Percentiles rank a stretch among this genome's conserved stretches.
Evolutionary conservation across 2,113 vertebrate species (phyloP).

Genomic region (Raja brachyura): DNA sequence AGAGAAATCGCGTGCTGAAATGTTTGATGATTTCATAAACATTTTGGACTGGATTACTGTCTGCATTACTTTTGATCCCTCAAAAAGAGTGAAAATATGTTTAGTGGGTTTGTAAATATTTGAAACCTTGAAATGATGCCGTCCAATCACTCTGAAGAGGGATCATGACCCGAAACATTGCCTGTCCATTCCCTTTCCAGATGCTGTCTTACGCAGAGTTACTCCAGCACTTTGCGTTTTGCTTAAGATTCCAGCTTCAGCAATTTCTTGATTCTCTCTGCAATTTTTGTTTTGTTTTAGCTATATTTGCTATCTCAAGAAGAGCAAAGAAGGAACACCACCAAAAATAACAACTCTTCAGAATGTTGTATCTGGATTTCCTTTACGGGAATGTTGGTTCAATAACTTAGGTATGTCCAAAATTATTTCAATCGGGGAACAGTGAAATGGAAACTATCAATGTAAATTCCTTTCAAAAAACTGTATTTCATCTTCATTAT

Average conservation of each 20-base stretch:
- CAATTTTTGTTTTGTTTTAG: constrained; percentile 43
- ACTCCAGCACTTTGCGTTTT: no score
- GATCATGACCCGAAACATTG: no score
- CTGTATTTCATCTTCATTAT: background rate
- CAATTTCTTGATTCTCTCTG: no score
- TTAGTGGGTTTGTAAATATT: background rate
- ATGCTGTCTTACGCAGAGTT: no score
- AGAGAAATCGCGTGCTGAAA: no score
- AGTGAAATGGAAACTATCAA: background rate
- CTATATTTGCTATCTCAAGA: constrained; percentile 58
- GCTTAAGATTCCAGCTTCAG: no score
- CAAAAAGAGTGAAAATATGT: background rate
- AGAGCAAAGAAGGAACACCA: constrained; percentile 53
- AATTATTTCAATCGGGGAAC: no score
- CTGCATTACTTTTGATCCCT: no score
- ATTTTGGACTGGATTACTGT: no score
- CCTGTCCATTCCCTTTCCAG: no score
- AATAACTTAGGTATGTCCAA: constrained; percentile 55
- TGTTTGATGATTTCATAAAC: no score
- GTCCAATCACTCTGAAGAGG: no score
- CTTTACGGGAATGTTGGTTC: constrained; percentile 57
- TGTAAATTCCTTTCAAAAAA: background rate
- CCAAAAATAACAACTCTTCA: constrained; percentile 48
- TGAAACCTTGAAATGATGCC: constrained; percentile 17
- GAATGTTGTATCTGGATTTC: constrained; percentile 59